These are phyloP conservation scores for Selene dorsalis DNA, from an alignment of 2,797 vertebrate genomes.

Conservation along the genomic window DNA sequence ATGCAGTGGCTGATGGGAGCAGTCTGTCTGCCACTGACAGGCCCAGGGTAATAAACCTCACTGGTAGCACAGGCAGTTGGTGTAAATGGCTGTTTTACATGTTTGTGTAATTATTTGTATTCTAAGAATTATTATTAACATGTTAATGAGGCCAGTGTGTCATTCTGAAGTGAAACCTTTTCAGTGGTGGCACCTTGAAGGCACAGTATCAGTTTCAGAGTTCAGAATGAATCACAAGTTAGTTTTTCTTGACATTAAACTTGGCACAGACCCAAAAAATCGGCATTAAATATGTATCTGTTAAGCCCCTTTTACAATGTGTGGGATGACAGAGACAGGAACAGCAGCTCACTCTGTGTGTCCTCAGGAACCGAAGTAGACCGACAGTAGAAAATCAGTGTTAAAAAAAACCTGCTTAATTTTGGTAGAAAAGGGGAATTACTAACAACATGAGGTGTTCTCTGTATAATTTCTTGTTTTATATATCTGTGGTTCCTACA, in stretches of 20 bases:
- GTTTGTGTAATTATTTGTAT: constrained; percentile 4
- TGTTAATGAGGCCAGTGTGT: background rate
- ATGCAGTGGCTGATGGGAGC: background rate
- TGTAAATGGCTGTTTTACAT: constrained; percentile 3
- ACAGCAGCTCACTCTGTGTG: too few relatives aligned
- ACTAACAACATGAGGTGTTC: background rate
- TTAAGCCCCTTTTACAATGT: background rate
- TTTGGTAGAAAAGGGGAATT: too few relatives aligned
- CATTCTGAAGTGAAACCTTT: constrained; percentile 1
- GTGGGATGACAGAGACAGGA: too few relatives aligned
- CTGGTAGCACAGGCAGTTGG: constrained; percentile 16
- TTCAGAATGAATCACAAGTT: background rate
- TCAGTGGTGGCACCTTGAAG: background rate
- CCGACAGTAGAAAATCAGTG: too few relatives aligned
- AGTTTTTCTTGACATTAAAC: background rate
- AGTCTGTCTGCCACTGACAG: constrained; percentile 13
- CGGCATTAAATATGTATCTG: background rate
- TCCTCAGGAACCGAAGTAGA: too few relatives aligned
- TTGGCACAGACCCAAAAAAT: background rate
- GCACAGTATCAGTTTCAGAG: constrained; percentile 5
- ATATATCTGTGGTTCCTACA: constrained; percentile 23
- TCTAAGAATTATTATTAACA: background rate
- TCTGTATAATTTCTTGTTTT: constrained; percentile 8
- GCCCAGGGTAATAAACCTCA: constrained; percentile 40
- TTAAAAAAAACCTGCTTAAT: too few relatives aligned